phyloP scores from a whole-genome alignment of 2,113 vertebrate genomes.

The Trichechus manatus region DNA sequence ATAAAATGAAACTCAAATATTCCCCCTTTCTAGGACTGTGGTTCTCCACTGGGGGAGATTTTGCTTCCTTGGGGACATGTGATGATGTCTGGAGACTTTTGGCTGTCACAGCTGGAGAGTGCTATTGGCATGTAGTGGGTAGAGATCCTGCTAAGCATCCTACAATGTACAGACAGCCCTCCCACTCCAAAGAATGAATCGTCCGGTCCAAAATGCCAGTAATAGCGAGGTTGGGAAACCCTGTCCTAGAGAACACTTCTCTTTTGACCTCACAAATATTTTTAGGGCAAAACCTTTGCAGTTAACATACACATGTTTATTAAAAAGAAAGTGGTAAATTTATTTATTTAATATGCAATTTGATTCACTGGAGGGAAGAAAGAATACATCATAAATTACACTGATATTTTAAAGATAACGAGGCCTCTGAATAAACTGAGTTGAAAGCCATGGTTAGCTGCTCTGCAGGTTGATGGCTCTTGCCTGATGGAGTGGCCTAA shows the following conservation, averaged over 20 bases:
- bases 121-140: neutral
- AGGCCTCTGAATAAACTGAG: neutral
- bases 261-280: neutral
- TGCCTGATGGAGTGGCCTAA: neutral
- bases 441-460: neutral
- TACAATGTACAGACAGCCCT: neutral
- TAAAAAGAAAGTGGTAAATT: neutral
- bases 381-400: neutral
- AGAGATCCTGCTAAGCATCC: neutral
- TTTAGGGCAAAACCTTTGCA: neutral
- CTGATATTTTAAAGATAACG: neutral
- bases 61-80: neutral
- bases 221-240: neutral
- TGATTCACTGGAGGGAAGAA: conserved; percentile 19
- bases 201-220: neutral
- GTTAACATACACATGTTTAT: neutral
- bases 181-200: neutral
- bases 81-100: neutral
- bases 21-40: neutral
- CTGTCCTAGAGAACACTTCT: neutral
- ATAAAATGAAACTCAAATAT: neutral
- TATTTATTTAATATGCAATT: neutral
- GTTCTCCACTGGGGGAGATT: neutral
- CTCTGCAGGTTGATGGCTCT: neutral
- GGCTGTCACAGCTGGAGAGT: neutral